Conservation (phyloP, 2,888 invertebrate species). For the Mesorhabditis spiculigera region DNA sequence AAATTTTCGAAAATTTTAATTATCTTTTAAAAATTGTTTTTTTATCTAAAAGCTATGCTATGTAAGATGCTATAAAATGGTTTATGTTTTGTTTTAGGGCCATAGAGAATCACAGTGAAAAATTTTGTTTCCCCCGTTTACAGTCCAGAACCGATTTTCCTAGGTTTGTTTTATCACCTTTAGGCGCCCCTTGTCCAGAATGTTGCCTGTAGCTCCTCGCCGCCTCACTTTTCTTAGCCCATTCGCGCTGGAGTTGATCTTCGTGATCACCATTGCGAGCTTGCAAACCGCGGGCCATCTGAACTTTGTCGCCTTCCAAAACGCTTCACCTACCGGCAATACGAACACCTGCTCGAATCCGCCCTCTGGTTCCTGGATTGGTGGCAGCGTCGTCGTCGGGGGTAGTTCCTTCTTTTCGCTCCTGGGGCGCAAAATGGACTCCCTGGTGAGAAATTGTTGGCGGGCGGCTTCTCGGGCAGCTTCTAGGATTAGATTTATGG, state of each 20-base stretch:
- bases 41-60: too few species aligned
- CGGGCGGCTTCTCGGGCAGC: too few species aligned
- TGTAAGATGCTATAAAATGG: too few species aligned
- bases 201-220: not conserved
- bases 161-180: not conserved
- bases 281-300: not conserved
- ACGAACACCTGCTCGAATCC: not conserved
- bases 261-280: not conserved
- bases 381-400: not conserved
- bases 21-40: too few species aligned
- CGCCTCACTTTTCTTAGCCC: slow-evolving; percentile 5
- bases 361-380: not conserved
- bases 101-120: too few species aligned
- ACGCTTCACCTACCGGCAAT: not conserved
- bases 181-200: not conserved
- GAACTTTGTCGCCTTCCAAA: not conserved
- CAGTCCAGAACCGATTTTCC: not conserved
- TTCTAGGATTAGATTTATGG: too few species aligned
- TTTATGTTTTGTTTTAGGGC: too few species aligned
- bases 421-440: too few species aligned
- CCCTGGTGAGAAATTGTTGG: too few species aligned
- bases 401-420: not conserved
- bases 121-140: not conserved
- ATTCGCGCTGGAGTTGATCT: not conserved
- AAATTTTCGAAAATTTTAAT: too few species aligned